phyloP scores from a whole-genome alignment of 2,113 vertebrate species.

The Clarias magur region DNA sequence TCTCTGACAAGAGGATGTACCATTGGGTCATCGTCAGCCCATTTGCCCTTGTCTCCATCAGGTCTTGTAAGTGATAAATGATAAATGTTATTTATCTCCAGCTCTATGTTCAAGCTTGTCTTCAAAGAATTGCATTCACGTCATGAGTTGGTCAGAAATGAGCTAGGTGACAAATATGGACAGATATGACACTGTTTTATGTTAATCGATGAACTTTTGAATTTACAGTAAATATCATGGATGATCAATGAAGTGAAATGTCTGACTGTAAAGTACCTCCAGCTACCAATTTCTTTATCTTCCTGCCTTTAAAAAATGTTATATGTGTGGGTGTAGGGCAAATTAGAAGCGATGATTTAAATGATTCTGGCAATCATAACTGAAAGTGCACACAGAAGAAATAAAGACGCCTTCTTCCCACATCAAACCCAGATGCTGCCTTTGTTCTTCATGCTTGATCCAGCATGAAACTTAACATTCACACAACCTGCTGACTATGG shows the following conservation, averaged over 20 bases:
- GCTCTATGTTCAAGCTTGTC: neutral
- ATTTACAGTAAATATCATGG: conserved; percentile 16
- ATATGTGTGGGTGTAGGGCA: conserved; percentile 24
- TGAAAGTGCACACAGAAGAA: conserved; percentile 26
- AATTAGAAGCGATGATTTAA: conserved; percentile 47
- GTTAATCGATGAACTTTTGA: neutral
- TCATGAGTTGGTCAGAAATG: neutral
- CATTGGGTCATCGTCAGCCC: conserved; percentile 28
- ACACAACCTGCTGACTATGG: neutral
- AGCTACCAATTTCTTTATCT: conserved; percentile 33
- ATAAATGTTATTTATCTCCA: neutral
- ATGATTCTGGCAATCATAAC: conserved; percentile 33
- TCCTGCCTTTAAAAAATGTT: conserved; percentile 31
- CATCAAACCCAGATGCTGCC: conserved; percentile 18
- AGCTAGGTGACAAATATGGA: neutral
- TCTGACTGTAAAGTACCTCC: conserved; percentile 25
- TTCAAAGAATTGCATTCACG: neutral
- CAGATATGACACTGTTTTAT: neutral
- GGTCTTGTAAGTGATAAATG: conserved; percentile 58
- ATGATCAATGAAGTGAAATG: neutral
- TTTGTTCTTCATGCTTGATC: conserved; percentile 11
- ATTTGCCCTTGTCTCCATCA: conserved; percentile 50
- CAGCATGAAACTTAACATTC: neutral
- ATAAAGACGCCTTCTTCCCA: conserved; percentile 33
- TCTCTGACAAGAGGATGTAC: conserved; percentile 56